Evolutionary conservation across 2,113 vertebrate species (phyloP).

Genomic region (Atlantisia rogersi): DNA sequence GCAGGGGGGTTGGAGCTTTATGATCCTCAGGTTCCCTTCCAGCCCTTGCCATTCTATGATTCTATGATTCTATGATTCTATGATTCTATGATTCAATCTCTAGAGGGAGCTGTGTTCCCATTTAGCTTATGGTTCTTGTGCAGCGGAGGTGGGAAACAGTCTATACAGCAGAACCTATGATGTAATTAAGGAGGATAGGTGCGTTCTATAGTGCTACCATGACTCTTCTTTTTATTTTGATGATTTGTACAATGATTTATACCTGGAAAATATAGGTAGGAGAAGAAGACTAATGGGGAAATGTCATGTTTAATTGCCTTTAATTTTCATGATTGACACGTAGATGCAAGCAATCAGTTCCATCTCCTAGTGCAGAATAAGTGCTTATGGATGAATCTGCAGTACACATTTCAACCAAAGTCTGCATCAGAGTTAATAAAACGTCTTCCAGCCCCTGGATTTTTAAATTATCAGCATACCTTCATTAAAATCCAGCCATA

Average conservation of each 20-base stretch:
- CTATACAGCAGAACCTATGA: accelerated
- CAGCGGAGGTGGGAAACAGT: neutral
- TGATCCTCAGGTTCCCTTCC: too few species aligned
- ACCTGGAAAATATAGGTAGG: neutral
- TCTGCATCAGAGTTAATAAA: neutral
- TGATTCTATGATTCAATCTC: neutral
- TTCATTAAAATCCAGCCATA: neutral
- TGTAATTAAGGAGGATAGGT: accelerated
- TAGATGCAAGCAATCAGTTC: neutral
- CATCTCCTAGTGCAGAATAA: neutral
- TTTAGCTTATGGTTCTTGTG: neutral
- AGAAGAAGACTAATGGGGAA: neutral
- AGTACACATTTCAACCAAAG: neutral
- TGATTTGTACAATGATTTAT: neutral
- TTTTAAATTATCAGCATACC: neutral
- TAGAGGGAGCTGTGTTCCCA: neutral
- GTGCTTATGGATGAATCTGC: neutral
- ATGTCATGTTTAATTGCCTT: neutral
- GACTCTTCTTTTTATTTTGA: neutral
- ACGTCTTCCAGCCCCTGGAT: neutral
- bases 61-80: too few species aligned
- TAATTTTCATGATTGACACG: neutral
- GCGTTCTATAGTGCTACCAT: neutral
- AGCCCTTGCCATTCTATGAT: too few species aligned
- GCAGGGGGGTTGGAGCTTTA: too few species aligned